Percentiles rank a stretch among this genome's conserved stretches.
phyloP scores from a whole-genome alignment of 2,113 vertebrate species.

The Pagrus major region DNA sequence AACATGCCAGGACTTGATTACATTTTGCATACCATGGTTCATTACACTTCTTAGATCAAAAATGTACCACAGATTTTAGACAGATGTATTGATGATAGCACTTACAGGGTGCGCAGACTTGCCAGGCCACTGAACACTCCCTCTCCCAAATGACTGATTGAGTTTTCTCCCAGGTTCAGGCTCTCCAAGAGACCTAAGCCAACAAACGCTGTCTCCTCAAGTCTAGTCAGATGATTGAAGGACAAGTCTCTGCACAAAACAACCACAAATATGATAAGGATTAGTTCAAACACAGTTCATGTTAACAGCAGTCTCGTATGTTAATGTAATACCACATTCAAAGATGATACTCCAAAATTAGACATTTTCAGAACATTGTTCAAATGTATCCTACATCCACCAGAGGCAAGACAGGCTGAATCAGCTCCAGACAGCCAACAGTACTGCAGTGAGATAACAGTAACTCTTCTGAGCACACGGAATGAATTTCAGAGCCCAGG shows the following conservation, averaged over 20 bases:
- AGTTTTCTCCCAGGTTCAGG: slow-evolving; percentile 94
- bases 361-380: slow-evolving; percentile 9
- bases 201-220: slow-evolving; percentile 92
- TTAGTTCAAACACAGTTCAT: background rate
- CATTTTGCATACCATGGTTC: background rate
- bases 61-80: background rate
- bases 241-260: slow-evolving; percentile 89
- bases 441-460: slow-evolving; percentile 26
- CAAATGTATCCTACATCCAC: background rate
- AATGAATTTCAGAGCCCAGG: slow-evolving; percentile 23
- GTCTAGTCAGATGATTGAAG: slow-evolving; percentile 93
- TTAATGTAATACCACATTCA: background rate
- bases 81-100: slow-evolving; percentile 37
- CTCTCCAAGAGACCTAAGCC: slow-evolving; percentile 91
- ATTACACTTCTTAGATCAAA: background rate
- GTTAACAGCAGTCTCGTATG: background rate
- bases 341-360: background rate
- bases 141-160: slow-evolving; percentile 92
- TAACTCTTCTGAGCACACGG: background rate
- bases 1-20: slow-evolving; percentile 48
- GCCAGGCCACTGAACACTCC: slow-evolving; percentile 92
- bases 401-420: slow-evolving; percentile 3
- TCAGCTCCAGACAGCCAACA: slow-evolving; percentile 3
- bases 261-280: slow-evolving; percentile 24
- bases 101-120: slow-evolving; percentile 93